These are phyloP conservation scores for Catharus fuscescens DNA, from an alignment of 2,113 vertebrate genomes.

Conservation along the genomic window DNA sequence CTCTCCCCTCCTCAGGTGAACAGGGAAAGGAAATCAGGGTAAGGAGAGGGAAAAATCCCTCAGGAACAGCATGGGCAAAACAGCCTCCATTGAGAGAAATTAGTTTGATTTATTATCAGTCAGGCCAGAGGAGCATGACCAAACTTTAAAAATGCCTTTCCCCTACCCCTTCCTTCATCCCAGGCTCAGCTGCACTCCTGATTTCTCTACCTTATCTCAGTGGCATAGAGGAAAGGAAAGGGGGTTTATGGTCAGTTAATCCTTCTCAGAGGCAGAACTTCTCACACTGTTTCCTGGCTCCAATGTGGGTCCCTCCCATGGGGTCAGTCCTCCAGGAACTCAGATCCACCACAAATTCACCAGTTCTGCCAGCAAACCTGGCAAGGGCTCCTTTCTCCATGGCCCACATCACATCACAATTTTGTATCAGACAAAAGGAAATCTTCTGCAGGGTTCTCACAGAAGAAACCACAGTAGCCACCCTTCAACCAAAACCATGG, in stretches of 20 bases:
- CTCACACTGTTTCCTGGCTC: neutral
- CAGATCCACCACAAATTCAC: neutral
- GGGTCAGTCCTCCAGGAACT: neutral
- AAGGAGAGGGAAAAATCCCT: neutral
- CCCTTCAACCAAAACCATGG: neutral
- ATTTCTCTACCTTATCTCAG: neutral
- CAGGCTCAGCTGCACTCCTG: neutral
- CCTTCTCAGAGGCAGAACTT: neutral
- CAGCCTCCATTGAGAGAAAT: neutral
- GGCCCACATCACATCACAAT: neutral
- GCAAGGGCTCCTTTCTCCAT: neutral
- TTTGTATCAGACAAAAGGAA: neutral
- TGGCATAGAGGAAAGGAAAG: neutral
- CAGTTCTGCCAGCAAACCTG: neutral
- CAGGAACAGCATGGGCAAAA: neutral
- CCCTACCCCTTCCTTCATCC: fast-evolving
- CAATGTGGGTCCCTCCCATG: neutral
- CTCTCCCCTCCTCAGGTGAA: neutral
- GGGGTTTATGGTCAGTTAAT: neutral
- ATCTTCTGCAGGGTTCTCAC: neutral
- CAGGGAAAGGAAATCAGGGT: neutral
- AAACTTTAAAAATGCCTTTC: neutral
- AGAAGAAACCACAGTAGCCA: neutral
- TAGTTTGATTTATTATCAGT: neutral
- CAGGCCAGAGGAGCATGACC: neutral